Conservation (phyloP, 2,113 vertebrate species). For the Crotalus helleri region DNA sequence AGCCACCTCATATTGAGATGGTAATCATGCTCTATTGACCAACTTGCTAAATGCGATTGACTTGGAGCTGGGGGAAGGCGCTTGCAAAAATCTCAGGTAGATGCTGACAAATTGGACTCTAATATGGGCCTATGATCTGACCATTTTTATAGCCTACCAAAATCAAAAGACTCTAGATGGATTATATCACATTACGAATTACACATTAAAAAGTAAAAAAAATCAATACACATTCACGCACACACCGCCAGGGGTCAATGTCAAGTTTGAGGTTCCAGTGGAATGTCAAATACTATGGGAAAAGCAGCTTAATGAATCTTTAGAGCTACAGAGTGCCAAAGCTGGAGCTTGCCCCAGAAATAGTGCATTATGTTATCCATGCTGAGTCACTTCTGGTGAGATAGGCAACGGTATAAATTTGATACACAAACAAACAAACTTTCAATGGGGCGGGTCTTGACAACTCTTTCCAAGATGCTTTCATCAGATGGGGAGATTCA, state of each 20-base stretch:
- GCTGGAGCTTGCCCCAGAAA: neutral
- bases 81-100: neutral
- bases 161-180: neutral
- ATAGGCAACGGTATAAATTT: neutral
- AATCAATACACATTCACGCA: neutral
- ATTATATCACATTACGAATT: neutral
- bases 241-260: neutral
- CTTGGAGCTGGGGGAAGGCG: neutral
- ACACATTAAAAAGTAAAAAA: neutral
- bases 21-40: neutral
- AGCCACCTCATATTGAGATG: neutral
- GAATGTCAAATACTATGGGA: neutral
- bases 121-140: neutral
- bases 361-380: neutral
- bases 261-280: neutral
- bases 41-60: neutral
- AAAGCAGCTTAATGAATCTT: neutral
- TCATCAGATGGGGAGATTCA: neutral
- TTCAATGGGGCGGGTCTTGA: neutral
- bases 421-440: neutral
- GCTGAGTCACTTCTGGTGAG: neutral
- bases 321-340: neutral
- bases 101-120: neutral
- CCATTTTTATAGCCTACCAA: neutral
- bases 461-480: neutral